A percentile compares a stretch with the other conserved stretches of the same genome.
These are phyloP conservation scores for Bovichtus diacanthus DNA, from an alignment of 2,797 vertebrate species.

Conservation along the genomic window DNA sequence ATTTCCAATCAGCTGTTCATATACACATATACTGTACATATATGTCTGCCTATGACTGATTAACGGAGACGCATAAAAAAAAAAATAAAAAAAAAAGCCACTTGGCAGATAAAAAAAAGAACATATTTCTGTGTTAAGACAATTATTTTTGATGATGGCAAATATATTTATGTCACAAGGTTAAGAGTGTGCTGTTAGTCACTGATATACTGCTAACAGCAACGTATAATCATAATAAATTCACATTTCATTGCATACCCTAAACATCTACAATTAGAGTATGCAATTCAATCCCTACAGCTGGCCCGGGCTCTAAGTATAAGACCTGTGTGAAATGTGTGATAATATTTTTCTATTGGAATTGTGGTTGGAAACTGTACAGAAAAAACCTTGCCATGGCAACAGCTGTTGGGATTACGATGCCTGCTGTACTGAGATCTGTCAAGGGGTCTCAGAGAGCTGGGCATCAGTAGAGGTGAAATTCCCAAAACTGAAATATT, in stretches of 20 bases:
- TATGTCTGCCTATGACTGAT: slow-evolving; percentile 26
- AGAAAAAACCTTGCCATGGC: slow-evolving; percentile 49
- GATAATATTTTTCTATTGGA: slow-evolving; percentile 64
- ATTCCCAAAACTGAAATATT: slow-evolving; percentile 50
- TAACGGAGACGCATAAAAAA: slow-evolving; percentile 22
- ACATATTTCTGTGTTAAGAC: neutral
- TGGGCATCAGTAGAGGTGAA: slow-evolving; percentile 43
- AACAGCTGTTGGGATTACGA: slow-evolving; percentile 75
- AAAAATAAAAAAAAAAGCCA: slow-evolving; percentile 52
- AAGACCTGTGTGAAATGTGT: slow-evolving; percentile 57
- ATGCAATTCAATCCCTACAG: slow-evolving; percentile 43
- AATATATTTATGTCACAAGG: slow-evolving; percentile 37
- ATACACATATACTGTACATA: slow-evolving; percentile 2
- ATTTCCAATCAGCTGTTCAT: slow-evolving; percentile 54
- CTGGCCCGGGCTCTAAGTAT: slow-evolving; percentile 25
- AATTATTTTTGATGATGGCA: slow-evolving; percentile 38
- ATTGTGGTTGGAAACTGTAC: slow-evolving; percentile 60
- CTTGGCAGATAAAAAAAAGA: slow-evolving; percentile 29
- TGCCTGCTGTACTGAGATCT: slow-evolving; percentile 66
- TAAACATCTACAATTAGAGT: slow-evolving; percentile 43
- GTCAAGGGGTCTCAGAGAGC: slow-evolving; percentile 53
- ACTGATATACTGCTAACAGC: slow-evolving; percentile 30
- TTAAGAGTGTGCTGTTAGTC: slow-evolving; percentile 31
- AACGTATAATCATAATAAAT: slow-evolving; percentile 44
- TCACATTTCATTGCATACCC: slow-evolving; percentile 19